A percentile compares a stretch with the other conserved stretches of the same genome.
phyloP scores from a whole-genome alignment of 2,797 vertebrate species.

The Pempheris klunzingeri region DNA sequence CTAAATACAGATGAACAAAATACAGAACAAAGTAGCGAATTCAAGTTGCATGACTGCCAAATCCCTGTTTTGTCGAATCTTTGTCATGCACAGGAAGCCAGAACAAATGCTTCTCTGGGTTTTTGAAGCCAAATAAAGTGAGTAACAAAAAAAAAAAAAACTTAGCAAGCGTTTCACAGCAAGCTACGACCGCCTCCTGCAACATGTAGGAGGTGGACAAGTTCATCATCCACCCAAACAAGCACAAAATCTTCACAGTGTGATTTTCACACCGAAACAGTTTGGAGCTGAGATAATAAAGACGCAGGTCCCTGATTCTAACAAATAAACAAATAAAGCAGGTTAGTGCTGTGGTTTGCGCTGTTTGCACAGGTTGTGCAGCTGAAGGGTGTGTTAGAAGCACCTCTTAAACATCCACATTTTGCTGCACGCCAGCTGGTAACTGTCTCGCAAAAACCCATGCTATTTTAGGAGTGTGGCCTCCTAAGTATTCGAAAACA shows the following conservation, averaged over 20 bases:
- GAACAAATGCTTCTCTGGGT: conserved; percentile 36
- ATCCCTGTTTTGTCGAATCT: conserved; percentile 31
- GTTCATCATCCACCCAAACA: conserved; percentile 58
- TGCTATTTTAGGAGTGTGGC: background rate
- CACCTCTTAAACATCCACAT: conserved; percentile 1
- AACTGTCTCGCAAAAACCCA: background rate
- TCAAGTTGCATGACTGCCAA: conserved; percentile 25
- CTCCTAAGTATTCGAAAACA: background rate
- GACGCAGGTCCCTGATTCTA: conserved; percentile 21
- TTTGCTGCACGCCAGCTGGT: background rate
- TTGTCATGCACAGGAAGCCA: conserved; percentile 24
- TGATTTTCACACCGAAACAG: conserved; percentile 32
- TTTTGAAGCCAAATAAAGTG: conserved; percentile 48
- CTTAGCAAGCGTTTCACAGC: conserved; percentile 31
- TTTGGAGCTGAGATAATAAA: conserved; percentile 27
- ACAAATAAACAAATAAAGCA: conserved; percentile 16
- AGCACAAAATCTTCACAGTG: conserved; percentile 32
- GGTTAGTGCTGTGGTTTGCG: background rate
- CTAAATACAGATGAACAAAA: conserved; percentile 39
- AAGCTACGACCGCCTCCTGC: conserved; percentile 44
- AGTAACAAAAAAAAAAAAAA: conserved; percentile 44
- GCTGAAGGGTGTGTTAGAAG: background rate
- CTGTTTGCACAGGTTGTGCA: background rate
- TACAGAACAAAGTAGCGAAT: conserved; percentile 18
- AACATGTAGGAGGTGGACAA: conserved; percentile 56